Evolutionary conservation across 2,888 invertebrate genomes (phyloP), one percentile per base, ranked within the genome.

Genomic region (Sphaeridia pumilis): DNA sequence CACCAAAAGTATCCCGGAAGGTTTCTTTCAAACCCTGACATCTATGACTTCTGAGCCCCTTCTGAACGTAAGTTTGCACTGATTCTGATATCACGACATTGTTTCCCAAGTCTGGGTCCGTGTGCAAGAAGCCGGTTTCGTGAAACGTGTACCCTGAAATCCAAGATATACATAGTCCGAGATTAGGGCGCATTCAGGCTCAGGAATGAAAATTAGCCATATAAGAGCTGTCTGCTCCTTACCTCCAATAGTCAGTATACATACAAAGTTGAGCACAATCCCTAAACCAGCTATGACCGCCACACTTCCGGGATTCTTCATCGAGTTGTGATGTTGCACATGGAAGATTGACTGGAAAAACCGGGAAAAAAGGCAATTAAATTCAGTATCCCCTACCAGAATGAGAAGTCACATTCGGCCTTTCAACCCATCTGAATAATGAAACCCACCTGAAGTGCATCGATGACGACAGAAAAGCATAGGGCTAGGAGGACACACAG

Each of bases 171-270:
- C 20, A 38, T n/a, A n/a, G n/a, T n/a, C n/a, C n/a, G n/a, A n/a
- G n/a, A 1, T 10, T 4, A 38, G 24, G 24, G 25, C 35, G 38
- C 14, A n/a, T 20, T 20, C n/a, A 22, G 3, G 34, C 22, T n/a
- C 21, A 14, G 12, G 49, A 52, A 17, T 24, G 3, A 21, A 17
- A 14, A 20, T 14, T 14, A 1, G 24, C n/a, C 17, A 49, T 2
- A 49, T 12, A 17, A 26, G 25, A 14, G 17, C 21, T n/a, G 38
- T 35, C 4, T 54, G 20, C 21, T 20, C 17, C 72, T 71, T 65
- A 77, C 82, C 89, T 55, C 87, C 88, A 48, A 90, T 83, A 1
- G 88, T 71, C 64, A 85, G 72, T 68, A 85, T 88, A 60, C 85
- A 85, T 43, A 88, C 71, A 0, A 80, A 80, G 67, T 90, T 84